phyloP scores from a whole-genome alignment of 2,113 vertebrate genomes.

The Cyprinus carpio region DNA sequence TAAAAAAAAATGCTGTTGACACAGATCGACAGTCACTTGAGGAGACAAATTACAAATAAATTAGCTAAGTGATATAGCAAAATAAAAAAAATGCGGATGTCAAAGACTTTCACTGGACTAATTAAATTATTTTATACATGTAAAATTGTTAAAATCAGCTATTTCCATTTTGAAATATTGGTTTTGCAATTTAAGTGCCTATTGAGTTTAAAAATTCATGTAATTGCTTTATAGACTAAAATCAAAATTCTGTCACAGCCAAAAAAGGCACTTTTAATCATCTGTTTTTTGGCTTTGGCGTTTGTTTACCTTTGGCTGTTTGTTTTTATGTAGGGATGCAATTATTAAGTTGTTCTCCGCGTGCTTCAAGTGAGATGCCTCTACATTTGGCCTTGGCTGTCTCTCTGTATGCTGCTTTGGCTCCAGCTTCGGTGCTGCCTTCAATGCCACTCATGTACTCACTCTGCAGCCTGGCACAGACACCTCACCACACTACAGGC shows the following conservation, averaged over 20 bases:
- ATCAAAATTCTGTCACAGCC: constrained; percentile 32
- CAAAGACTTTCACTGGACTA: neutral
- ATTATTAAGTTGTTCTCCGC: constrained; percentile 58
- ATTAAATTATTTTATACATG: neutral
- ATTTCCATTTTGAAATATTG: neutral
- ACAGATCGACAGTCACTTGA: neutral
- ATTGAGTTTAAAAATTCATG: neutral
- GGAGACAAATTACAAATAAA: neutral
- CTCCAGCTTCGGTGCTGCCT: constrained; percentile 24
- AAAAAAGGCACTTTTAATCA: constrained; percentile 42
- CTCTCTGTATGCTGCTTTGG: constrained; percentile 14
- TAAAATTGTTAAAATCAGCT: neutral
- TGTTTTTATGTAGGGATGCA: constrained; percentile 57
- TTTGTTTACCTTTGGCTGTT: constrained; percentile 54
- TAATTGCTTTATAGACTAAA: neutral
- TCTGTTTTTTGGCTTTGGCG: constrained; percentile 47
- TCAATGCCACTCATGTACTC: constrained; percentile 46
- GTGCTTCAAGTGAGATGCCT: constrained; percentile 56
- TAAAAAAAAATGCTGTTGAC: neutral
- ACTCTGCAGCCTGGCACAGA: constrained; percentile 57
- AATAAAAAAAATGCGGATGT: neutral
- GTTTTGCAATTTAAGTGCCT: neutral
- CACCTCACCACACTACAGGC: constrained; percentile 27
- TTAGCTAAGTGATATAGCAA: neutral
- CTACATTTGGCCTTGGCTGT: neutral